Evolutionary conservation across 2,888 invertebrate species (phyloP), one percentile per base, ranked within the genome.

Genomic region (Ennomos fuscantarius): DNA sequence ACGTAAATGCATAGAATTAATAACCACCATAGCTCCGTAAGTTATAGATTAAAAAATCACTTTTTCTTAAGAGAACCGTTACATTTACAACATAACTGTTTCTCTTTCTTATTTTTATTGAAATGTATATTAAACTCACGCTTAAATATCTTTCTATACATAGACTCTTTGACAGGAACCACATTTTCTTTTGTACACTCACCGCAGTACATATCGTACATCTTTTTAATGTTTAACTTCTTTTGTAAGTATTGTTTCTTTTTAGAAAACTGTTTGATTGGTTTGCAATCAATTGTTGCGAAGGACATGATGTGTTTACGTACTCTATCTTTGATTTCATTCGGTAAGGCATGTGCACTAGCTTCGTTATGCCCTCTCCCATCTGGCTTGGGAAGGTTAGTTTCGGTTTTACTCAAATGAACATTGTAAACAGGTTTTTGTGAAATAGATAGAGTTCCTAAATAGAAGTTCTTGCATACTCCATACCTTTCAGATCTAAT

Each of bases 381-480:
- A 56, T 92, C 91, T 0, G 89, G 90, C 59, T 91, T 91, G 0
- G 91, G 91, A 40, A 89, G 81, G 66, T 92, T 91, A 65, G 87
- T 79, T 8, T 90, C 89, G 0, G 87, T 84, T 72, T 92, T 92
- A 1, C 84, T 79, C 51, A 79, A 78, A 73, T 92, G 91, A 0
- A 92, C 91, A 72, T 90, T 91, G 54, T 92, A 91, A 0, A 91
- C 84, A 1, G 89, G 91, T 57, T 89, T 89, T 55, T 91, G 91
- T 0, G 91, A 92, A 75, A 92, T 90, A 8, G 88, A 83, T 66
- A 92, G 55, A 0, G 91, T 92, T 0, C 90, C 91, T 69, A 92
- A 81, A 62, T 89, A 92, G 59, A 90, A 92, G 63, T 87, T 86
- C 67, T 92, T 92, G 65, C 91, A 92, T 0, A 92, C 91, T 0